phyloP scores from a whole-genome alignment of 2,888 invertebrate genomes.

The Cryptus armator region DNA sequence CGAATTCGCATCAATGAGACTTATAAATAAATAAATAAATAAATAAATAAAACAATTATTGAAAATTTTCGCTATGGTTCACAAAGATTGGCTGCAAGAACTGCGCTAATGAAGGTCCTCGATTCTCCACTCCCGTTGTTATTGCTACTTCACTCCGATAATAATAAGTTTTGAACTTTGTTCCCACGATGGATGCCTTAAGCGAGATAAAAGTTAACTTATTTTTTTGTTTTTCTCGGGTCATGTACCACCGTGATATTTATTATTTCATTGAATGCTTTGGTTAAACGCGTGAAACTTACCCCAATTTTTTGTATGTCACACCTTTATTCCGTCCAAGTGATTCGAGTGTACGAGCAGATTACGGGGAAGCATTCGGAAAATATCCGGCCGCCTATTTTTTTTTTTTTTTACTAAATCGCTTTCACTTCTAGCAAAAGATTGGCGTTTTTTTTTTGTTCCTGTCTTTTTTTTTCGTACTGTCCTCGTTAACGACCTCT shows the following conservation, averaged over 20 bases:
- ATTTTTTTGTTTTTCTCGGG: neutral
- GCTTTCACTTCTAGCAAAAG: conserved; percentile 23
- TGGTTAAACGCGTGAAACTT: conserved; percentile 45
- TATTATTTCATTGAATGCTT: conserved; percentile 16
- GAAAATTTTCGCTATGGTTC: neutral
- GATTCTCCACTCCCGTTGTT: conserved; percentile 4
- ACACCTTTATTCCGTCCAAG: conserved; percentile 51
- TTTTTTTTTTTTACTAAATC: conserved; percentile 5
- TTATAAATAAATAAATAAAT: neutral
- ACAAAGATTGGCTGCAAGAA: conserved; percentile 13
- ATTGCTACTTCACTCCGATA: neutral
- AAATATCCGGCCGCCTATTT: conserved; percentile 30
- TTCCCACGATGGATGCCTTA: conserved; percentile 9
- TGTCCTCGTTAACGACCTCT: conserved; percentile 34
- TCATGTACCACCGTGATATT: conserved; percentile 35
- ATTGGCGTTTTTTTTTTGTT: conserved; percentile 9
- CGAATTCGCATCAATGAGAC: neutral
- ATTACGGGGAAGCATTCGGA: conserved; percentile 41
- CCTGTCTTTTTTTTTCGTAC: conserved; percentile 33
- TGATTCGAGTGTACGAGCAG: conserved; percentile 46
- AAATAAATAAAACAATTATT: neutral
- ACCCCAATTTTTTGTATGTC: conserved; percentile 47
- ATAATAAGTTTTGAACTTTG: neutral
- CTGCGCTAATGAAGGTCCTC: conserved; percentile 2
- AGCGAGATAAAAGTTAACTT: neutral